Evolutionary conservation across 2,113 vertebrate species (phyloP).

Genomic region (Thunnus maccoyii): DNA sequence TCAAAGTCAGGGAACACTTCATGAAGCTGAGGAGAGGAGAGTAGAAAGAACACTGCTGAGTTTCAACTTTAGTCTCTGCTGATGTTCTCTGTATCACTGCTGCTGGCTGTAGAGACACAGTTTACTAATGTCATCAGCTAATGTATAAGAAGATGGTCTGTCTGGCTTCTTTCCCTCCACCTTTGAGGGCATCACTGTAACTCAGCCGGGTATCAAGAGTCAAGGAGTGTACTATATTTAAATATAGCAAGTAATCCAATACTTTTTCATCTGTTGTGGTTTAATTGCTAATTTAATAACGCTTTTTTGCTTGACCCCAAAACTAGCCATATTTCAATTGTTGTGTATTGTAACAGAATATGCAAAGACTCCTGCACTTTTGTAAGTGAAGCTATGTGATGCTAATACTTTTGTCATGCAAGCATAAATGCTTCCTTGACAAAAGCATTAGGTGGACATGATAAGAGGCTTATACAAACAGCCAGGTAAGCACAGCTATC

Average conservation of each 20-base stretch:
- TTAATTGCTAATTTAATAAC: background rate
- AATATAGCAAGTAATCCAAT: too few relatives aligned
- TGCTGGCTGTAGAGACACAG: background rate
- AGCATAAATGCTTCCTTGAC: slow-evolving; percentile 35
- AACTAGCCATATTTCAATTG: background rate
- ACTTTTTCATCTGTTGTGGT: background rate
- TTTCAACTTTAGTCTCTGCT: background rate
- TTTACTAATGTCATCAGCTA: background rate
- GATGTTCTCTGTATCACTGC: background rate
- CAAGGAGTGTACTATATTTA: background rate
- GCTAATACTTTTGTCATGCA: slow-evolving; percentile 21
- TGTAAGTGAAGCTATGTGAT: background rate
- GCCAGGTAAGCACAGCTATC: slow-evolving; percentile 41
- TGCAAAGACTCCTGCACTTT: background rate
- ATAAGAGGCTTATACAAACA: slow-evolving; percentile 54
- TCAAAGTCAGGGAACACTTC: slow-evolving; percentile 92
- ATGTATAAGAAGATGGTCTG: background rate
- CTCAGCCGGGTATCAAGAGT: too few relatives aligned
- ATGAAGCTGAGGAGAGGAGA: slow-evolving; percentile 86
- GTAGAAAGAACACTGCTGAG: background rate
- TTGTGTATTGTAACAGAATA: background rate
- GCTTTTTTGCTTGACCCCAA: background rate
- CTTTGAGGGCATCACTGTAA: too few relatives aligned
- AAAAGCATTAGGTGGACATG: slow-evolving; percentile 36
- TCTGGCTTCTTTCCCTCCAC: too few relatives aligned